phyloP scores from a whole-genome alignment of 2,888 invertebrate genomes.

The Spatulosminthurus flaviceps region DNA sequence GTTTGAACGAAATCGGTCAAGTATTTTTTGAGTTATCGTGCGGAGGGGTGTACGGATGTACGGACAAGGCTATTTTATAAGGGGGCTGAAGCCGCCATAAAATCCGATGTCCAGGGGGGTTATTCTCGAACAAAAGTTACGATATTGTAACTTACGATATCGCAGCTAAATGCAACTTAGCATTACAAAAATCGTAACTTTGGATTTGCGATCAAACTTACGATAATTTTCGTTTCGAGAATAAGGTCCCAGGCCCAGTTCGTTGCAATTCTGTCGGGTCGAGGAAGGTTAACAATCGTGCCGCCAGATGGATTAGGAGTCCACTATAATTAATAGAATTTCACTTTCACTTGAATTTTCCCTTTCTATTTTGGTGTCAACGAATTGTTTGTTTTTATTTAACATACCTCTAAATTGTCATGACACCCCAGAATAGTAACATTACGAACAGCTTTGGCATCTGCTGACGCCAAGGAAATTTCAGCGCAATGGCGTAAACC shows the following conservation, averaged over 20 bases:
- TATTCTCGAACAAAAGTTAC: no score
- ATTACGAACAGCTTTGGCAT: not conserved
- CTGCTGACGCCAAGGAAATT: not conserved
- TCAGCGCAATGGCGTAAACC: not conserved
- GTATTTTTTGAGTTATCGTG: no score
- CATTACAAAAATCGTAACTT: no score
- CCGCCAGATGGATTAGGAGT: not conserved
- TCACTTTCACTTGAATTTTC: not conserved
- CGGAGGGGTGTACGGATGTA: no score
- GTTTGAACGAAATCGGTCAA: no score
- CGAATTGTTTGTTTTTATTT: not conserved
- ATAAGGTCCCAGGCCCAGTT: conserved; percentile 2
- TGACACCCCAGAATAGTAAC: not conserved
- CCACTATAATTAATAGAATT: not conserved
- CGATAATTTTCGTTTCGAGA: not conserved
- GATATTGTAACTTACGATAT: no score
- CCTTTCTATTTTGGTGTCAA: not conserved
- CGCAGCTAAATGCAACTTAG: no score
- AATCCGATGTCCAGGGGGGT: no score
- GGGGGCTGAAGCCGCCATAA: no score
- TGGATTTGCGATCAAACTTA: no score
- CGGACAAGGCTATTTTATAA: no score
- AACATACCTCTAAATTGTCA: not conserved
- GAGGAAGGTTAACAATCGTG: not conserved
- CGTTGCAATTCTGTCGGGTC: not conserved